Percentiles rank a stretch among this genome's conserved stretches.
Conservation (phyloP, 2,113 vertebrate species). For the Neomonachus schauinslandi region DNA sequence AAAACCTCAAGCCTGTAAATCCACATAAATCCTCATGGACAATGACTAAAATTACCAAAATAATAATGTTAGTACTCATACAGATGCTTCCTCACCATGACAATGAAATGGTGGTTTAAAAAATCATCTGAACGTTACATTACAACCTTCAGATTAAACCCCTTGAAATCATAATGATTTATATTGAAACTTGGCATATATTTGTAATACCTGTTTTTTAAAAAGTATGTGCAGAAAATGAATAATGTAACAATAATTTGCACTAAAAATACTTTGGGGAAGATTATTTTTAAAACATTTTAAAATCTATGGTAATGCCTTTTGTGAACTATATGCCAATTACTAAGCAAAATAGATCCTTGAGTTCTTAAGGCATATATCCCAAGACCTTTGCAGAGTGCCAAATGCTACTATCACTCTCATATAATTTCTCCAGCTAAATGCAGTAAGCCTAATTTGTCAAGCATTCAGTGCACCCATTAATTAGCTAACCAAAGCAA, state of each 20-base stretch:
- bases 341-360: conserved; percentile 27
- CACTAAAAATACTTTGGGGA: background rate
- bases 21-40: conserved; percentile 1
- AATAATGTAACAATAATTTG: background rate
- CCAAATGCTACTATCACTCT: background rate
- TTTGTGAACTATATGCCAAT: background rate
- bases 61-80: background rate
- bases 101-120: conserved; percentile 10
- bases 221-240: background rate
- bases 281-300: background rate
- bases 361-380: background rate
- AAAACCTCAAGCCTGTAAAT: background rate
- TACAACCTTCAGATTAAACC: background rate
- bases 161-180: background rate
- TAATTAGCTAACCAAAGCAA: background rate
- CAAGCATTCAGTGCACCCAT: background rate
- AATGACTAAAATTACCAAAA: conserved; percentile 19
- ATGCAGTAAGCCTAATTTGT: background rate
- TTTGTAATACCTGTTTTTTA: background rate
- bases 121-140: background rate
- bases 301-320: background rate
- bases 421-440: background rate
- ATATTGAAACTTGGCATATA: background rate
- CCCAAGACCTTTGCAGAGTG: background rate
- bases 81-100: background rate